Base-by-base conservation (phyloP, 2,888 invertebrate species). In the Scaptomyza reducta region DNA sequence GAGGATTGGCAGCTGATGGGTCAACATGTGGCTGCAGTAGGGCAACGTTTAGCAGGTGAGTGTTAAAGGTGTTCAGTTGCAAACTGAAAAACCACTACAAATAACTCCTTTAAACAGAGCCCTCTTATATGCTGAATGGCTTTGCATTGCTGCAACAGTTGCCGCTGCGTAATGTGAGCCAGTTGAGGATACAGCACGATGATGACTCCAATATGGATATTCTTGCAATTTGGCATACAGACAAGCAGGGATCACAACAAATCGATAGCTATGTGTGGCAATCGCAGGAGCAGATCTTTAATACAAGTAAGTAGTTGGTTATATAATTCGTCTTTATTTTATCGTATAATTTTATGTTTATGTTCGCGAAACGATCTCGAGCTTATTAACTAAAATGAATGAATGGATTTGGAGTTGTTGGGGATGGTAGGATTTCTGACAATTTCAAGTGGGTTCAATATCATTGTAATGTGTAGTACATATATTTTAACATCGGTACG, bases 71-170 rank as follows among this genome's bases (percentile, higher is more conserved):
- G 31, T 16, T 14, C 5, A 22, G 9, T 18, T 31, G 7, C 35
- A 35, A 35, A 14, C 6, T 18, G 31, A 18, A 6, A 7, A 46
- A 46, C 18, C 13, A 41, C 1, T 42, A 18, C 18, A 3, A 22
- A 11, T 6, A 44, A 35, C n/a, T 38, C 7, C 10, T 33, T 56
- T 14, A 35, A 1, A 16, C 35, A 69, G 71, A 89, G 71, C 63
- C 62, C 10, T 60, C 35, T 1, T 69, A 46, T 63, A 79, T 88
- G 38, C 61, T 91, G 40, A 77, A 88, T 13, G 79, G 85, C 63
- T 90, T 91, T 57, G 70, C 77, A 27, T n/a, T 90, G 3, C 70
- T 88, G 6, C 91, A 91, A 64, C 74, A 68, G 11, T 45, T 91
- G 4, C 45, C 64, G 3, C 45, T 63, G 0, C 63, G 80, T 1